These are phyloP conservation scores for Gorsachius magnificus DNA, from an alignment of 2,797 vertebrate species.

Conservation along the genomic window DNA sequence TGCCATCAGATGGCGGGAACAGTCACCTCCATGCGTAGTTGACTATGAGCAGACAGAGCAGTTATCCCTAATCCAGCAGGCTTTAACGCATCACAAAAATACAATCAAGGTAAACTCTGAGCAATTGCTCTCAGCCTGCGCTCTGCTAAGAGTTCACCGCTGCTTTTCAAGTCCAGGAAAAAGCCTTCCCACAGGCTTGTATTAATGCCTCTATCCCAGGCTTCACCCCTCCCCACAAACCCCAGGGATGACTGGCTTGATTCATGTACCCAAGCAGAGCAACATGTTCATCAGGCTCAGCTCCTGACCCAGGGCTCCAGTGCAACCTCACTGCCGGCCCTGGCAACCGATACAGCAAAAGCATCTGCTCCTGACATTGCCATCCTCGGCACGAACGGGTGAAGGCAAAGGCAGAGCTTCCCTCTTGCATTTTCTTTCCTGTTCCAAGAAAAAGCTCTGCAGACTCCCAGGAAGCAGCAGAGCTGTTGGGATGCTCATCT, in stretches of 20 bases:
- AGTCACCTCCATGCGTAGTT: neutral
- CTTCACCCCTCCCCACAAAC: neutral
- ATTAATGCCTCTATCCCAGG: neutral
- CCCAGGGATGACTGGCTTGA: neutral
- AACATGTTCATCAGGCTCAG: neutral
- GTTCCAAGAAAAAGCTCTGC: slow-evolving; percentile 70
- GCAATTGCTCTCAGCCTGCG: neutral
- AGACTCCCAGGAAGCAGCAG: slow-evolving; percentile 72
- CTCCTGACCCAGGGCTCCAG: neutral
- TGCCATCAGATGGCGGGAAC: neutral
- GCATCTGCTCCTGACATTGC: neutral
- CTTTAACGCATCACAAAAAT: rapidly evolving
- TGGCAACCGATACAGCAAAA: neutral
- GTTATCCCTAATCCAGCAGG: neutral
- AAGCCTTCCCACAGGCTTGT: neutral
- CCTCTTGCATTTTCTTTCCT: neutral
- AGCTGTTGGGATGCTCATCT: slow-evolving; percentile 73
- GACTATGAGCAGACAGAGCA: neutral
- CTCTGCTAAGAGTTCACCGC: neutral
- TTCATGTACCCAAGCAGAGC: neutral
- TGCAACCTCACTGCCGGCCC: neutral
- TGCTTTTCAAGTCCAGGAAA: neutral
- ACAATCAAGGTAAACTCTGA: neutral
- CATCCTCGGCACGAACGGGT: rapidly evolving
- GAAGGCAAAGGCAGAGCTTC: neutral